phyloP scores from a whole-genome alignment of 1,140 invertebrate species.

The Heliconius nattereri region DNA sequence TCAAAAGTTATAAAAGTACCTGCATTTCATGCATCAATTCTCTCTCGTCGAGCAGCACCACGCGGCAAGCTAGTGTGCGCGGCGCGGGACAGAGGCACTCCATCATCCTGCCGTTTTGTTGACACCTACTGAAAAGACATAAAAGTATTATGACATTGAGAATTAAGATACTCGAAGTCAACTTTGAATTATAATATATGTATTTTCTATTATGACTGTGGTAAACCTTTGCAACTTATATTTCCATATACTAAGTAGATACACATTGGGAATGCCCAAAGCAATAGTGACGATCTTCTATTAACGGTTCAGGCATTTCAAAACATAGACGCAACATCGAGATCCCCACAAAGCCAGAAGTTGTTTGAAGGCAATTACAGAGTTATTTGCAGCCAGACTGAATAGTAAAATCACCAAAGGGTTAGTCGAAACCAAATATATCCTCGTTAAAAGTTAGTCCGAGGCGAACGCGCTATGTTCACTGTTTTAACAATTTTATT shows the following conservation, averaged over 20 bases:
- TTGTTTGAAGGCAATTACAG: slow-evolving; percentile 80
- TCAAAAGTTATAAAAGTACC: slow-evolving; percentile 60
- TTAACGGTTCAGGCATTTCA: slow-evolving; percentile 23
- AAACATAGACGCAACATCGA: slow-evolving; percentile 55
- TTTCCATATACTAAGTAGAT: neutral
- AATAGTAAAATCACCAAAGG: slow-evolving; percentile 79
- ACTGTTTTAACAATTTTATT: slow-evolving; percentile 80
- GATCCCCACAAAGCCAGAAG: slow-evolving; percentile 67
- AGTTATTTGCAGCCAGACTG: slow-evolving; percentile 79
- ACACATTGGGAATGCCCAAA: slow-evolving; percentile 10
- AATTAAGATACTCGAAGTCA: no score
- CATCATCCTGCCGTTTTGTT: slow-evolving; percentile 64
- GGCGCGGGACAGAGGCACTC: slow-evolving; percentile 82
- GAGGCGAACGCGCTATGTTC: slow-evolving; percentile 55
- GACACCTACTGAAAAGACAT: slow-evolving; percentile 49
- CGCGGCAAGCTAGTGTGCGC: slow-evolving; percentile 84
- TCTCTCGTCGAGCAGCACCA: slow-evolving; percentile 84
- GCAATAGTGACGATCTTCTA: slow-evolving; percentile 19
- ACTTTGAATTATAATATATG: no score
- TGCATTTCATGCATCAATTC: slow-evolving; percentile 84
- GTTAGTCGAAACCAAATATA: slow-evolving; percentile 79
- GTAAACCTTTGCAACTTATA: neutral
- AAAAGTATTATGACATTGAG: no score
- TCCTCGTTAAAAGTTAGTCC: slow-evolving; percentile 80
- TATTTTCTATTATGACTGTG: neutral